A percentile compares a stretch with the other conserved stretches of the same genome.
phyloP scores from a whole-genome alignment of 2,113 vertebrate species.

The Siniperca knerii region DNA sequence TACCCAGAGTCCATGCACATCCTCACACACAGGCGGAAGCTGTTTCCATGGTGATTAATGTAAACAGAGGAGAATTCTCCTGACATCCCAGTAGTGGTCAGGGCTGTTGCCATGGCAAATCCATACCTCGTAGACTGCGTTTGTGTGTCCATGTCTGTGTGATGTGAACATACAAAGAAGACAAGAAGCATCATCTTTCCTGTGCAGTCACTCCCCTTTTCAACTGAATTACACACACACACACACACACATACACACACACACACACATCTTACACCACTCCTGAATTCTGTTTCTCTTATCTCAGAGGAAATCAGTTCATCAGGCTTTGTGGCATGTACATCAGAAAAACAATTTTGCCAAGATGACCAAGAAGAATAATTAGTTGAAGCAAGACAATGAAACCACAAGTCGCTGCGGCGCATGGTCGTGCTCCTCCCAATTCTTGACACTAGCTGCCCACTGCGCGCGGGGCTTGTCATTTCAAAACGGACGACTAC shows the following conservation, averaged over 20 bases:
- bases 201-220: background rate
- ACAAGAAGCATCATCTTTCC: constrained; percentile 4
- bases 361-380: background rate
- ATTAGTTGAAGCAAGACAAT: background rate
- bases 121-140: constrained; percentile 29
- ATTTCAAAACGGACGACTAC: no score
- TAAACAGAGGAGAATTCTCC: constrained; percentile 66
- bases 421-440: no score
- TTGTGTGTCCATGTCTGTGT: background rate
- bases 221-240: background rate
- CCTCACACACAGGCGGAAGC: background rate
- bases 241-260: background rate
- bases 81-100: constrained; percentile 40
- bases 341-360: background rate
- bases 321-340: background rate
- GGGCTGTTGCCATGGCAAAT: constrained; percentile 69
- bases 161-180: constrained; percentile 4
- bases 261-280: background rate
- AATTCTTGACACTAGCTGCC: no score
- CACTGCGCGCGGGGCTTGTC: no score
- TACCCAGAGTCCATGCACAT: no score
- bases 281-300: background rate
- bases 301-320: background rate
- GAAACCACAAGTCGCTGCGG: background rate
- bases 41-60: constrained; percentile 55